A percentile compares a stretch with the other conserved stretches of the same genome.
Conservation (phyloP, 2,888 invertebrate genomes). For the Lapara coniferarum region DNA sequence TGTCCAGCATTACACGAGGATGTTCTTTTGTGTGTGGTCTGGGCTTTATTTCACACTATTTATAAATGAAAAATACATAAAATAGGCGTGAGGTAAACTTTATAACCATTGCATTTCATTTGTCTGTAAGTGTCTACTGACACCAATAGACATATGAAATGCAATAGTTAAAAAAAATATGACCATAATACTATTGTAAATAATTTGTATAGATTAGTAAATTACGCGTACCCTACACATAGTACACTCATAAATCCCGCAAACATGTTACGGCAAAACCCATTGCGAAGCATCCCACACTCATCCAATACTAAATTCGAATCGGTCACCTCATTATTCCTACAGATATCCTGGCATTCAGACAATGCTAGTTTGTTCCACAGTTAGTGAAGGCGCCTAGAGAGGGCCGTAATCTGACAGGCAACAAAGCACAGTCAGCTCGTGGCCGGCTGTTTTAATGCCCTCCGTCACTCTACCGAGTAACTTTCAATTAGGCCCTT, state of each 20-base stretch:
- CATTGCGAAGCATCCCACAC: constrained; percentile 14
- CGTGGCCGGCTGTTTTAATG: constrained; percentile 53
- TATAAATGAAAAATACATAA: no score
- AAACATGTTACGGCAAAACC: constrained; percentile 1
- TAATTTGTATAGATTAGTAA: not conserved
- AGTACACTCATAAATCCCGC: not conserved
- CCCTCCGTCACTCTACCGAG: constrained; percentile 55
- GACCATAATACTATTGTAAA: no score
- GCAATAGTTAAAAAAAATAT: no score
- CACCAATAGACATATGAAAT: no score
- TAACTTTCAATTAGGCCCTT: constrained; percentile 62
- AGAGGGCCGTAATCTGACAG: constrained; percentile 63
- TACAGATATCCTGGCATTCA: constrained; percentile 36
- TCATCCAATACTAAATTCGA: constrained; percentile 17
- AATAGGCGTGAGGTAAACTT: no score
- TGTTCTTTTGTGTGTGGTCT: no score
- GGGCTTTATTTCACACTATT: no score
- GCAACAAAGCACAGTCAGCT: constrained; percentile 56
- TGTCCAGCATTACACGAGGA: no score
- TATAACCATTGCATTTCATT: no score
- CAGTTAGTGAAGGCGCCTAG: constrained; percentile 45
- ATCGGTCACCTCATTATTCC: constrained; percentile 26
- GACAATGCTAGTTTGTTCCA: constrained; percentile 48
- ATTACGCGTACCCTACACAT: not conserved
- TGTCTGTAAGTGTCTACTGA: no score